Base-by-base conservation (phyloP, 2,888 invertebrate species). In the Morinoia aosen region DNA sequence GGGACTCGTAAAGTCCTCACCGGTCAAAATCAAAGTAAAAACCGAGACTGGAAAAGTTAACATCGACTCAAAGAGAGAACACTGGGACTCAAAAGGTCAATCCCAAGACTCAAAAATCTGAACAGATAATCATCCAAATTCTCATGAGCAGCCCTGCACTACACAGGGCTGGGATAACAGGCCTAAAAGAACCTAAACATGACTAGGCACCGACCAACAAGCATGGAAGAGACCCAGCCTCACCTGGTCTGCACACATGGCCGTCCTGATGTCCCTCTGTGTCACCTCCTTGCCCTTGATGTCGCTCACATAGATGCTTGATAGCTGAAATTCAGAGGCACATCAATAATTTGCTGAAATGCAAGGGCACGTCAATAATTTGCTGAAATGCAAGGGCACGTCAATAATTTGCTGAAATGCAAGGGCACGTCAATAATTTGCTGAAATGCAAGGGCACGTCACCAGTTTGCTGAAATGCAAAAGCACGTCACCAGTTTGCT, bases 191-290 rank as follows among this genome's bases (percentile, higher is more conserved):
- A 61, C 61, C 19, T 61, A 16, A 12, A 61, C 76, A 25, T 19
- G 0, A 19, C 76, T 0, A 33, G 33, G 8, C 76, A 1, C 76
- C 33, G 25, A 76, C 19, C 25, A 19, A 8, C 19, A 19, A 10
- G 76, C 25, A 1, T 7, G 1, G 33, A 25, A 25, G 25, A 76
- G 76, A 16, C 19, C 12, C 33, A 76, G 33, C 12, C 40, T 11
- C 39, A 99, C 99, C 98, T 99, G 99, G 97, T 99, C 99, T 95
- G 99, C 99, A 97, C 99, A 99, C 98, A 99, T 99, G 95, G 99
- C 99, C 95, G 99, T 99, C 97, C 98, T 98, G 97, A 99, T 99
- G 97, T 99, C 99, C 97, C 99, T 98, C 96, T 98, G 98, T 0
- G 99, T 98, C 97, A 99, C 96, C 97, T 98, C 98, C 91, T 98